Base-by-base conservation (phyloP, 2,888 invertebrate species). In the Crioceris asparagi region DNA sequence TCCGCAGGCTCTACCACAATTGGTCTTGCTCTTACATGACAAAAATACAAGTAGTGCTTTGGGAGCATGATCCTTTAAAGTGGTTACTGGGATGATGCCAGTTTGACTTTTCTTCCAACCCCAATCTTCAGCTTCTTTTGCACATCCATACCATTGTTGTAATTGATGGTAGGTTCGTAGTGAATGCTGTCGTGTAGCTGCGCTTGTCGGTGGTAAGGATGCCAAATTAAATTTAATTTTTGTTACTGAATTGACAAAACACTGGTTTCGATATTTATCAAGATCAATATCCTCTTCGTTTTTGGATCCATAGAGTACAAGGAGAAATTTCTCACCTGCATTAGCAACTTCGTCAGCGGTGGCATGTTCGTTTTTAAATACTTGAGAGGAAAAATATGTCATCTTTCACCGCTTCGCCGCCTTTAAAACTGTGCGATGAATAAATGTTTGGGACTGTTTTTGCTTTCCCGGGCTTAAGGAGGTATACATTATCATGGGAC, bases 121-220 rank as follows among this genome's bases (percentile, higher is more conserved):
- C 23, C 33, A 33, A 23, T 33, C 14, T 23, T 21, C 5, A 17
- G 12, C 6, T 17, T n/a, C 17, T 15, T 10, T 17, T 19, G 17
- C 8, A 32, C 23, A 11, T n/a, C 33, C 33, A 33, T 15, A n/a
- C 36, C 29, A 36, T 36, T 15, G 36, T 36, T 29, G 35, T 19
- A 35, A 14, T 16, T 32, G 18, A 16, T 16, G 17, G 32, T 17
- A 32, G 11, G 18, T 32, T 32, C 32, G 12, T 17, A 32, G 18
- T 32, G 8, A 32, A 32, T 17, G 35, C 17, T 35, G 35, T 15
- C 35, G 27, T 14, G 35, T 29, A 14, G 29, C 16, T 27, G 29
- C 15, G 3, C 11, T 27, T 14, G 35, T 26, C 5, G 29, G 16
- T 27, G 26, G 16, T 6, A 32, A 17, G 32, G 32, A 32, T 17